These are phyloP conservation scores for Apamea epomidion DNA, from an alignment of 2,888 invertebrate genomes.

Conservation along the genomic window DNA sequence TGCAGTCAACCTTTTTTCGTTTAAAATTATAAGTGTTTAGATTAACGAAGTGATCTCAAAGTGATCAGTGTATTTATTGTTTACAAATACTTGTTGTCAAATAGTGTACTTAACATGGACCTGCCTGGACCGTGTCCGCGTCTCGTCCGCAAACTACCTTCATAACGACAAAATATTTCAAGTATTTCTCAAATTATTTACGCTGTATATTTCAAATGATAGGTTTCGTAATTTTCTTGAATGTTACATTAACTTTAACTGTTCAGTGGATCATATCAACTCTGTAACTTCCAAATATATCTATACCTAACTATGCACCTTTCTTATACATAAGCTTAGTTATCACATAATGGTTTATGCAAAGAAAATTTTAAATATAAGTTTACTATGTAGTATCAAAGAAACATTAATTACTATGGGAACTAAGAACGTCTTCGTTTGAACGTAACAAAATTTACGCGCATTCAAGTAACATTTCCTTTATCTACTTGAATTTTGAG, in stretches of 20 bases:
- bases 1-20: conserved; percentile 78
- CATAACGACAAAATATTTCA: conserved; percentile 49
- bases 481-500: conserved; percentile 14
- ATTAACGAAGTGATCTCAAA: conserved; percentile 88
- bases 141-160: conserved; percentile 49
- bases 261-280: conserved; percentile 7
- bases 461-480: background rate
- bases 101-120: conserved; percentile 86
- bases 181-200: conserved; percentile 39
- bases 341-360: conserved; percentile 6
- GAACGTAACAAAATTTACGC: conserved; percentile 4
- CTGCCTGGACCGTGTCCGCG: conserved; percentile 37
- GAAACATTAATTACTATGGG: conserved; percentile 9
- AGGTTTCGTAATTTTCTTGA: background rate
- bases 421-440: conserved; percentile 10
- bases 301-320: background rate
- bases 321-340: conserved; percentile 26
- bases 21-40: conserved; percentile 86
- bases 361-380: conserved; percentile 38
- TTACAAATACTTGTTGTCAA: conserved; percentile 84
- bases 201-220: background rate
- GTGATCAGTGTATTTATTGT: conserved; percentile 90
- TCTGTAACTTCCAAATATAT: background rate
- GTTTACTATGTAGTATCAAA: conserved; percentile 25
- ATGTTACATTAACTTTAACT: background rate